Evolutionary conservation across 2,888 invertebrate species (phyloP).

Genomic region (Trissonchulus latispiculum): DNA sequence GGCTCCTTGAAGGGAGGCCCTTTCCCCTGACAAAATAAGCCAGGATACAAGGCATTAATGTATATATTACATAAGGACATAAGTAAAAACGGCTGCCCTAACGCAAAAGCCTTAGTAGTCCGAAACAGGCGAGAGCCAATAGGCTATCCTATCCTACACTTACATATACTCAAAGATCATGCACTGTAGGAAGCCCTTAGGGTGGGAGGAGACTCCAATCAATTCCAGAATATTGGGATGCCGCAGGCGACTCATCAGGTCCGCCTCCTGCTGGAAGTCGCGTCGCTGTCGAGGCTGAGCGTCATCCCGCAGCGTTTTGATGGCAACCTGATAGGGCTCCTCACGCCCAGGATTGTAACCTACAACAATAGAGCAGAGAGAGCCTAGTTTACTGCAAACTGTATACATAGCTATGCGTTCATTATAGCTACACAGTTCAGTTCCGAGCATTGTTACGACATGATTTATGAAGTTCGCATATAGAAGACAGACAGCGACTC

Average conservation of each 20-base stretch:
- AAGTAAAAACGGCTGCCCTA: no score
- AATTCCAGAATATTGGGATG: slow-evolving; percentile 93
- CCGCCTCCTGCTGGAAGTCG: slow-evolving; percentile 84
- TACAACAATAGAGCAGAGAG: no score
- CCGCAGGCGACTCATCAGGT: slow-evolving; percentile 79
- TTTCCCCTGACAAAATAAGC: no score
- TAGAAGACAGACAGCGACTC: no score
- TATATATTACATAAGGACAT: no score
- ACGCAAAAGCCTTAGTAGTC: not conserved
- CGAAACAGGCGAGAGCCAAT: no score
- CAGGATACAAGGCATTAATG: no score
- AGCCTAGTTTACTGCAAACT: slow-evolving; percentile 25
- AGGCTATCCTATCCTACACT: not conserved
- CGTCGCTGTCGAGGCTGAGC: slow-evolving; percentile 78
- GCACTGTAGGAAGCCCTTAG: slow-evolving; percentile 61
- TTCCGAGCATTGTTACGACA: no score
- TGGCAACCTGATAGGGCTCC: slow-evolving; percentile 65
- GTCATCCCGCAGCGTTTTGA: slow-evolving; percentile 86
- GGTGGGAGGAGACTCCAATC: slow-evolving; percentile 76
- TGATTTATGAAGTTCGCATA: no score
- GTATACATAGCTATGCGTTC: no score
- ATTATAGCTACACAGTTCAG: no score
- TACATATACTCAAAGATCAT: slow-evolving; percentile 95
- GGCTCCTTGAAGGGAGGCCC: no score
- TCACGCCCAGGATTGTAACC: slow-evolving; percentile 45